Conservation (phyloP, 1,140 invertebrate species). For the Eupeodes corollae region DNA sequence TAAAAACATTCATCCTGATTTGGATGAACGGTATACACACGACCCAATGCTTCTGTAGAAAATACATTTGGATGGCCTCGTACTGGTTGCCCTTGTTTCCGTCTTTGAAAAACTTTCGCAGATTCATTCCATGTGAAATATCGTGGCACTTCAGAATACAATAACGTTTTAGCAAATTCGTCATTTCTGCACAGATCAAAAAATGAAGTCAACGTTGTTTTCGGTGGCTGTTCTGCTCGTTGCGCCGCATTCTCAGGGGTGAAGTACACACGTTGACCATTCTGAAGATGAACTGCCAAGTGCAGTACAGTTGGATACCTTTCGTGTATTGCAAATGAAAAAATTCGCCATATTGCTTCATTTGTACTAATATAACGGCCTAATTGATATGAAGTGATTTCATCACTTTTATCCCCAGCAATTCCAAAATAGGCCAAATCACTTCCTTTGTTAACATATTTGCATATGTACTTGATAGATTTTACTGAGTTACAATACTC, state of each 20-base stretch:
- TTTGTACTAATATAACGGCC: slow-evolving; percentile 37
- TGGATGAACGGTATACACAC: slow-evolving; percentile 33
- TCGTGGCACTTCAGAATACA: slow-evolving; percentile 35
- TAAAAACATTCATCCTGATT: too few species aligned
- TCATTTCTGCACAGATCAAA: slow-evolving; percentile 31
- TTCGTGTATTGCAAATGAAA: slow-evolving; percentile 26
- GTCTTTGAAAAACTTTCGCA: slow-evolving; percentile 11
- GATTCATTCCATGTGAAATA: slow-evolving; percentile 36
- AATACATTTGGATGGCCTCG: neutral
- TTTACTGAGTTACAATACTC: too few species aligned
- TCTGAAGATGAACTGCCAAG: slow-evolving; percentile 32
- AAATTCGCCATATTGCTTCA: slow-evolving; percentile 37
- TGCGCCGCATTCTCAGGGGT: slow-evolving; percentile 15
- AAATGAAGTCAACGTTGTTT: slow-evolving; percentile 31
- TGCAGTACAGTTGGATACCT: slow-evolving; percentile 28
- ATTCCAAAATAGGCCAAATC: slow-evolving; percentile 29
- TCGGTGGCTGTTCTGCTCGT: slow-evolving; percentile 10
- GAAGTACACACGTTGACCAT: slow-evolving; percentile 28
- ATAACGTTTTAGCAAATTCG: slow-evolving; percentile 32
- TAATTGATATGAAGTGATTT: slow-evolving; percentile 11
- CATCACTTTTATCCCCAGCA: slow-evolving; percentile 11
- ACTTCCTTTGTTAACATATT: slow-evolving; percentile 37
- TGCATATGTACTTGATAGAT: too few species aligned
- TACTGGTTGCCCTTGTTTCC: neutral
- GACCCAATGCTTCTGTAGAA: slow-evolving; percentile 13